phyloP scores from a whole-genome alignment of 2,888 invertebrate species.

The Cylloceria caligata region DNA sequence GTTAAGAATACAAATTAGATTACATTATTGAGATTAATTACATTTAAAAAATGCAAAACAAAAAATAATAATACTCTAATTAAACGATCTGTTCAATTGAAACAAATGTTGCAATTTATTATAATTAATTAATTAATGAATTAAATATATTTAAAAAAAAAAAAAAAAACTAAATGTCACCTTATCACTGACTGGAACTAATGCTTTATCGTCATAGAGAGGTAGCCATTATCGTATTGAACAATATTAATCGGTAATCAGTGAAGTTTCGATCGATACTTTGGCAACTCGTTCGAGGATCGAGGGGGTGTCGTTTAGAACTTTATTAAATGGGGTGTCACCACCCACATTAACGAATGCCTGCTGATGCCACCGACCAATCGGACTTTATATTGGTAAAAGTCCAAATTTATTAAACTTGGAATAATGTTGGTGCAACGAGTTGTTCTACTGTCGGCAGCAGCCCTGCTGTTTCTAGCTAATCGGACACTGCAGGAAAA shows the following conservation, averaged over 20 bases:
- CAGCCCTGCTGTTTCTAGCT: conserved; percentile 62
- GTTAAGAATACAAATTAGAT: too few relatives aligned
- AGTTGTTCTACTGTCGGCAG: conserved; percentile 62
- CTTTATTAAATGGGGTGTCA: conserved; percentile 47
- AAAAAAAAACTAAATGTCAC: background rate
- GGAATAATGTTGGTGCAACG: conserved; percentile 56
- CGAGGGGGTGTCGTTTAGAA: conserved; percentile 16
- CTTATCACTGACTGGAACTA: background rate
- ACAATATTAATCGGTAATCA: background rate
- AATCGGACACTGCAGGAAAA: conserved; percentile 64
- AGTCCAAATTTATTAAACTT: conserved; percentile 38
- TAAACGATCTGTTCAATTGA: too few relatives aligned
- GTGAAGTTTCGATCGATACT: background rate
- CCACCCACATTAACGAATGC: conserved; percentile 57
- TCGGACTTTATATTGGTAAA: conserved; percentile 55
- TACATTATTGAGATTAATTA: too few relatives aligned
- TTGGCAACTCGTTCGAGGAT: background rate
- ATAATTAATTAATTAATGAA: too few relatives aligned
- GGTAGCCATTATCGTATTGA: background rate
- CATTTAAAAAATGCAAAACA: too few relatives aligned
- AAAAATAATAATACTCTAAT: too few relatives aligned
- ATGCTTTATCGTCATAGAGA: conserved; percentile 7
- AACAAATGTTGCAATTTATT: too few relatives aligned
- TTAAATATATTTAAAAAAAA: too few relatives aligned
- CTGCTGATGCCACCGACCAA: conserved; percentile 38